Percentiles rank a stretch among this genome's conserved stretches.
These are phyloP conservation scores for Zaprionus nigranus DNA, from an alignment of 1,140 invertebrate genomes.

Conservation along the genomic window DNA sequence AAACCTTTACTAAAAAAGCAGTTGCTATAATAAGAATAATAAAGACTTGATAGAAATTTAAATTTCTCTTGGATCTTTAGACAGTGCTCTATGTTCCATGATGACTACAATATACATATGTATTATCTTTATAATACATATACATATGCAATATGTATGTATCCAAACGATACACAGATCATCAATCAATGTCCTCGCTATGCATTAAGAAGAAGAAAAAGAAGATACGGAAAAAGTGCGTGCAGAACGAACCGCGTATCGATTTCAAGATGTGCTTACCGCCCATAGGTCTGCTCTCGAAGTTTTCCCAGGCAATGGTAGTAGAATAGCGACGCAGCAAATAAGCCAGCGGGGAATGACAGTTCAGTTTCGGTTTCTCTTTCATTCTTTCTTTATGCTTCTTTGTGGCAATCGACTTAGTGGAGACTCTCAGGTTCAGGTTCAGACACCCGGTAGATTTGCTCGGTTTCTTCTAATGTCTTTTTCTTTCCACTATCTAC, in stretches of 20 bases:
- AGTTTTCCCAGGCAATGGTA: conserved; percentile 29
- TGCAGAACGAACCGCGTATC: conserved; percentile 18
- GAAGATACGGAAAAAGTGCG: not conserved
- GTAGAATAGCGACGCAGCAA: not conserved
- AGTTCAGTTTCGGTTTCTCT: conserved; percentile 55
- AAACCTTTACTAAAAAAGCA: not conserved
- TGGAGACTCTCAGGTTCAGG: conserved; percentile 38
- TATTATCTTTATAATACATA: no score
- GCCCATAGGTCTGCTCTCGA: conserved; percentile 9
- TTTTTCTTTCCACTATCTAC: conserved; percentile 4
- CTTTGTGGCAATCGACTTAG: conserved; percentile 4
- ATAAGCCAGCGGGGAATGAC: conserved; percentile 46
- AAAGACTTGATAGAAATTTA: not conserved
- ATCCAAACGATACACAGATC: not conserved
- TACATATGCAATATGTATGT: no score
- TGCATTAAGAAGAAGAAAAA: not conserved
- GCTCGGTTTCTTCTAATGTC: conserved; percentile 31
- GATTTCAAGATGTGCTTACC: conserved; percentile 27
- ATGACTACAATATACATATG: not conserved
- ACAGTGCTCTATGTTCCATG: not conserved
- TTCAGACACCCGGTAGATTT: conserved; percentile 27
- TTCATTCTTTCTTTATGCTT: conserved; percentile 9
- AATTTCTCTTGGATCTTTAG: not conserved
- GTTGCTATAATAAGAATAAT: not conserved
- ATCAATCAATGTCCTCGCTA: conserved; percentile 7